Percentiles rank a stretch among this genome's conserved stretches.
Conservation (phyloP, 2,797 vertebrate species). For the Hypotaenidia philippensis region DNA sequence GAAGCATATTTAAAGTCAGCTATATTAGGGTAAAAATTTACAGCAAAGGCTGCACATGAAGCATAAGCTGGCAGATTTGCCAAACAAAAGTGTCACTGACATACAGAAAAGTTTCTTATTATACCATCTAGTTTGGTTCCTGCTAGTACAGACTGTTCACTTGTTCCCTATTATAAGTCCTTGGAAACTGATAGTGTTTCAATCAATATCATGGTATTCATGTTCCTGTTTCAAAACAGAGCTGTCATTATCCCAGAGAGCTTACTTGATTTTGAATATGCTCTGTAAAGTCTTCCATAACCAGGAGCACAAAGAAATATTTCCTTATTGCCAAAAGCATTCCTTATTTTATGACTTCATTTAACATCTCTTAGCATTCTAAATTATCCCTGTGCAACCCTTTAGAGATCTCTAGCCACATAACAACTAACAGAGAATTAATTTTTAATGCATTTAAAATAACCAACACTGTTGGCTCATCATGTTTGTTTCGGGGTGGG, state of each 20-base stretch:
- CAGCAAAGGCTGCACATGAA: neutral
- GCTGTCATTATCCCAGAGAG: neutral
- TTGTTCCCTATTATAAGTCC: fast-evolving
- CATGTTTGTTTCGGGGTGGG: fast-evolving
- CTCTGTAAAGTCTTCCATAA: neutral
- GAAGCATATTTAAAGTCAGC: neutral
- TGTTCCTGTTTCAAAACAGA: neutral
- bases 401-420: neutral
- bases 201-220: too few relatives aligned
- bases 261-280: neutral
- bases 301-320: neutral
- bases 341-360: neutral
- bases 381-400: neutral
- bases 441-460: neutral
- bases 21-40: neutral
- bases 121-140: neutral
- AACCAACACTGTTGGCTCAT: neutral
- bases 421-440: neutral
- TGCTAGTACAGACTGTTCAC: neutral
- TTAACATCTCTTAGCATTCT: neutral
- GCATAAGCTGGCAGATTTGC: neutral
- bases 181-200: neutral
- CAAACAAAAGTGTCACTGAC: neutral
- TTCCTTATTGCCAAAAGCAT: neutral
- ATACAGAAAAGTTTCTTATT: neutral